Percentiles rank a stretch among this genome's conserved stretches.
These are phyloP conservation scores for Sus scrofa DNA, from an alignment of 2,113 vertebrate genomes.

Conservation along the genomic window T2T-Sscrofa CM000815.6:118919001-118919500, in stretches of 20 bases:
- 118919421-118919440: not conserved
- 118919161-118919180: not conserved
- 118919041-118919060: not conserved
- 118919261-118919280: not conserved
- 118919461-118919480: no score
- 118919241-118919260: not conserved
- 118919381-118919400: not conserved
- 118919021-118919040: not conserved
- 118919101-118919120: not conserved
- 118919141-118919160: not conserved
- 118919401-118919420: not conserved
- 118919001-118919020: not conserved
- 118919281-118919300: not conserved
- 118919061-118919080: not conserved
- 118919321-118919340: not conserved
- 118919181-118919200: not conserved
- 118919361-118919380: not conserved
- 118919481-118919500: not conserved
- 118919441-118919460: not conserved
- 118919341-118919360: not conserved
- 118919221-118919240: not conserved
- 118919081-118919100: not conserved
- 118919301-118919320: no score
- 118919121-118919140: not conserved
- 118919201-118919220: not conserved